Percentiles rank a stretch among this genome's conserved stretches.
Conservation (phyloP, 1,140 invertebrate genomes). For the Tetraneura akinire region DNA sequence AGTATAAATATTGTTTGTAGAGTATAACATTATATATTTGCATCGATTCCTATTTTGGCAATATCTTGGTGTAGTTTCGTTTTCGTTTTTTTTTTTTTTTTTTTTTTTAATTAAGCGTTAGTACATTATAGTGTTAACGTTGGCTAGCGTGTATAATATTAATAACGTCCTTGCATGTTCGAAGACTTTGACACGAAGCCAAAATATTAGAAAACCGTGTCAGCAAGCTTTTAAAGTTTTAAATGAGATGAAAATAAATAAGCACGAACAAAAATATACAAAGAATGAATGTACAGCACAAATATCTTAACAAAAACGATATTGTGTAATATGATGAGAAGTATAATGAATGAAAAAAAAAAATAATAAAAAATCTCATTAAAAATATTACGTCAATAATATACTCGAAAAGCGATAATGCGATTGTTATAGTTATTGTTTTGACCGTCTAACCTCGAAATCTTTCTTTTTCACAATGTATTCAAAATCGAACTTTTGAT, state of each 20-base stretch:
- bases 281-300: too few species aligned
- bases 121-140: slow-evolving; percentile 35
- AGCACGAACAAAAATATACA: neutral
- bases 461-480: slow-evolving; percentile 97
- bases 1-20: neutral
- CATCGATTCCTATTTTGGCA: slow-evolving; percentile 2
- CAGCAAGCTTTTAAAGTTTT: too few species aligned
- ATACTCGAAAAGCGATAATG: slow-evolving; percentile 9
- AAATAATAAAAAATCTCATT: too few species aligned
- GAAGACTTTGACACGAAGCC: slow-evolving; percentile 28
- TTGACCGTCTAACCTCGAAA: slow-evolving; percentile 72
- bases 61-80: neutral
- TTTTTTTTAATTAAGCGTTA: slow-evolving; percentile 31
- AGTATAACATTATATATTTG: neutral
- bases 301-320: too few species aligned
- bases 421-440: neutral
- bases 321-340: too few species aligned
- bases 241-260: neutral
- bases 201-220: slow-evolving; percentile 25
- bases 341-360: too few species aligned
- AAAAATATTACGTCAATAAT: too few species aligned
- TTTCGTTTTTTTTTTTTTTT: neutral
- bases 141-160: neutral
- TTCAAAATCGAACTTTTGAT: slow-evolving; percentile 97
- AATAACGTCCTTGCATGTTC: neutral